These are phyloP conservation scores for Calosoma granatense DNA, from an alignment of 1,140 invertebrate species.

Conservation along the genomic window DNA sequence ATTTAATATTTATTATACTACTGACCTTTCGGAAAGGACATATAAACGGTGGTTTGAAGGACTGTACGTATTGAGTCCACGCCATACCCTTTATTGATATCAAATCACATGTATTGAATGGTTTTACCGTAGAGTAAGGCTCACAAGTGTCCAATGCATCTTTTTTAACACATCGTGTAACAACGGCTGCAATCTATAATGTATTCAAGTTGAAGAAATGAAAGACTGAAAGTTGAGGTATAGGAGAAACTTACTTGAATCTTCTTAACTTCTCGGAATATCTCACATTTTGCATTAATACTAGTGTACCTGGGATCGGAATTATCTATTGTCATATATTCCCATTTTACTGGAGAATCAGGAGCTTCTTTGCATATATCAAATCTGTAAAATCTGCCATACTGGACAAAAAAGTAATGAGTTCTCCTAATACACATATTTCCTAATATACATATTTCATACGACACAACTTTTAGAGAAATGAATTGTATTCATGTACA, in stretches of 20 bases:
- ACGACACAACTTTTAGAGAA: no score
- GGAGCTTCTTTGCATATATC: slow-evolving; percentile 35
- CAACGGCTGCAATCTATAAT: background rate
- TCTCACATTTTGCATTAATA: slow-evolving; percentile 17
- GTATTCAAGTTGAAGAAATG: no score
- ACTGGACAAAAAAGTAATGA: background rate
- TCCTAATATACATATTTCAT: no score
- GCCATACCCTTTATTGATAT: background rate
- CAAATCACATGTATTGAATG: slow-evolving; percentile 11
- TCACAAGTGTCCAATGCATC: slow-evolving; percentile 16
- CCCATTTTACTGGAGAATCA: slow-evolving; percentile 32
- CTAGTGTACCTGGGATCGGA: slow-evolving; percentile 24
- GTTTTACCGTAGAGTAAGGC: slow-evolving; percentile 10
- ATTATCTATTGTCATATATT: slow-evolving; percentile 29
- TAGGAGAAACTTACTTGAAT: background rate
- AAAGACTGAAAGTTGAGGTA: no score
- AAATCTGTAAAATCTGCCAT: slow-evolving; percentile 12
- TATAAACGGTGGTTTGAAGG: slow-evolving; percentile 1
- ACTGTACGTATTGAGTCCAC: slow-evolving; percentile 11
- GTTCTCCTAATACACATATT: no score
- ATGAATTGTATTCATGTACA: no score
- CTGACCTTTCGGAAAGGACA: slow-evolving; percentile 15
- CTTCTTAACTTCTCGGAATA: slow-evolving; percentile 19
- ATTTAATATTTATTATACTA: no score
- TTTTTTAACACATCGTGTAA: slow-evolving; percentile 11